A percentile compares a stretch with the other conserved stretches of the same genome.
These are phyloP conservation scores for Scophthalmus maximus DNA, from an alignment of 2,113 vertebrate species.

Conservation along the genomic window DNA sequence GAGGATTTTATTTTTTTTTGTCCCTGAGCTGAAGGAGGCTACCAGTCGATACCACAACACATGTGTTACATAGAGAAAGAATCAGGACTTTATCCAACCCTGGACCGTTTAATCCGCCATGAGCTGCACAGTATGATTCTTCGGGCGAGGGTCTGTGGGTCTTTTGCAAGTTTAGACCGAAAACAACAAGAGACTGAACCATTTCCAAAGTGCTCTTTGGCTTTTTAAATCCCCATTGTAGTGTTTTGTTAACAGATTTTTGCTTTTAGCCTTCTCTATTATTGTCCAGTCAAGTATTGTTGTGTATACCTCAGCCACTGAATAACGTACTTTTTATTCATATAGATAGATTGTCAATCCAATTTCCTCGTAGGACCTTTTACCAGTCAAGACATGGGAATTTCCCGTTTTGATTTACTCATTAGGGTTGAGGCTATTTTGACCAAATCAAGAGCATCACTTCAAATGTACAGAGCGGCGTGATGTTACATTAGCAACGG, in stretches of 20 bases:
- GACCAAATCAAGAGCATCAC: not conserved
- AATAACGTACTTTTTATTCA: not conserved
- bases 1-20: conserved; percentile 10
- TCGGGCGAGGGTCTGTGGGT: conserved; percentile 6
- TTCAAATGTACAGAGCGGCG: not conserved
- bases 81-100: conserved; percentile 22
- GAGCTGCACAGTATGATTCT: conserved; percentile 7
- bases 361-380: not conserved
- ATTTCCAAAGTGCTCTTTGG: not conserved
- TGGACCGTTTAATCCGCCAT: conserved; percentile 6
- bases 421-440: not conserved
- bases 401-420: conserved; percentile 1
- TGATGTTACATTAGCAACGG: conserved; percentile 10
- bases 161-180: conserved; percentile 12
- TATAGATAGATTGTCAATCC: no score
- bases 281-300: not conserved
- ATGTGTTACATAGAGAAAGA: conserved; percentile 4
- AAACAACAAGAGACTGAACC: conserved; percentile 7
- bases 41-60: conserved; percentile 4
- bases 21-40: conserved; percentile 4
- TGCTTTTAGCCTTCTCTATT: not conserved
- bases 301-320: not conserved
- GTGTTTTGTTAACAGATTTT: not conserved
- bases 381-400: not conserved
- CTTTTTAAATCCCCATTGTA: conserved; percentile 5